phyloP scores from a whole-genome alignment of 2,113 vertebrate genomes.

The Chinchilla lanigera region DNA sequence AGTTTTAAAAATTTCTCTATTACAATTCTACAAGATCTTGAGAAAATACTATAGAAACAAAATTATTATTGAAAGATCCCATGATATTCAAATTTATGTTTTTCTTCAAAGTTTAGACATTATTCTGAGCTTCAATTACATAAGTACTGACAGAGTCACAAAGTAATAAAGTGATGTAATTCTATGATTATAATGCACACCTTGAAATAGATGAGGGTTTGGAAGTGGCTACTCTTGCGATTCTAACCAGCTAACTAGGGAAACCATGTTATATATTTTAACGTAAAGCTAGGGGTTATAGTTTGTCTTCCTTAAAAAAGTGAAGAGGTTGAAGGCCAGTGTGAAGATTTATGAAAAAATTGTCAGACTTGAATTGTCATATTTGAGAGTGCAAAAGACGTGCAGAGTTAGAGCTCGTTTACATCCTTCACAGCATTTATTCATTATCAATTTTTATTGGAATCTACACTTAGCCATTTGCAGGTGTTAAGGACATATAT shows the following conservation, averaged over 20 bases:
- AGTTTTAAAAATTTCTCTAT: slow-evolving; percentile 18
- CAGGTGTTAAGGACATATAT: background rate
- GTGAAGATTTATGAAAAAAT: slow-evolving; percentile 39
- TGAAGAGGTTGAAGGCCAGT: background rate
- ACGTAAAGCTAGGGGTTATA: background rate
- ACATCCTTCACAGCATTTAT: background rate
- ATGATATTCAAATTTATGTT: background rate
- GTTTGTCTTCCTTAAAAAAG: background rate
- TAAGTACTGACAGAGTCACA: background rate
- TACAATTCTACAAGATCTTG: slow-evolving; percentile 47
- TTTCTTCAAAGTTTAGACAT: slow-evolving; percentile 8
- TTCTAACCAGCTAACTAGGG: background rate
- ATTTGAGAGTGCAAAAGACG: background rate
- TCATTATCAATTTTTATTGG: background rate
- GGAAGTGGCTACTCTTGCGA: background rate
- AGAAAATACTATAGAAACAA: slow-evolving; percentile 7
- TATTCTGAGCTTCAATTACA: background rate
- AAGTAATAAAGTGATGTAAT: background rate
- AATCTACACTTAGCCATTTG: background rate
- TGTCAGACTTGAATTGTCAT: slow-evolving; percentile 3
- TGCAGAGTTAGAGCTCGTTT: background rate
- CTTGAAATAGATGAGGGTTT: background rate
- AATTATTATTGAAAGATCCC: slow-evolving; percentile 28
- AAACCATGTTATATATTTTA: background rate
- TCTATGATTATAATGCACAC: background rate